Base-by-base conservation (phyloP, 2,888 invertebrate species). In the Pinctada fucata region DNA sequence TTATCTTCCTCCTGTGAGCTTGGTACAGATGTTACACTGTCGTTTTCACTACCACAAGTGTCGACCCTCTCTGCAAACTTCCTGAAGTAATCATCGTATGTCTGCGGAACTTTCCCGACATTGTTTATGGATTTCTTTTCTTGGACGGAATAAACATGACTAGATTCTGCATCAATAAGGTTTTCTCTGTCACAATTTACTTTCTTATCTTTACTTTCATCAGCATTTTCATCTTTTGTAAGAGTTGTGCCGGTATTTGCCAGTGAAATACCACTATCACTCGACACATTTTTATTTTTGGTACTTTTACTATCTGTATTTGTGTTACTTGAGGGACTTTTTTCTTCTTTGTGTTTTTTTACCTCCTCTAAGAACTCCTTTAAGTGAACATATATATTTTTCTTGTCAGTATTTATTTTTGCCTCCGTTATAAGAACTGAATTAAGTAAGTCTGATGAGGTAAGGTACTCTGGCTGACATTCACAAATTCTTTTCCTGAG, bases 311-410 rank as follows among this genome's bases (percentile, higher is more conserved):
- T 68, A 58, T 79, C 70, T 16, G 8, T 69, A 3, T 68, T 52
- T 31, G 31, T 31, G 31, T 31, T 31, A 31, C 31, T 31, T 31
- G 31, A 31, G 31, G 31, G 31, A 49, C 52, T 73, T 47, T 81
- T 72, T 58, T 78, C 74, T 2, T 45, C 67, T 51, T 75, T 72
- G 75, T 87, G 83, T 8, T 82, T 79, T 80, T 90, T 90, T 13
- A 91, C 82, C 70, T 87, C 84, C n/a, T 83, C 74, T 0, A 89
- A 72, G 80, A 89, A 88, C 49, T 88, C 86, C 76, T 84, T 84
- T 4, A 90, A 83, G 77, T 90, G 85, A 4, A 90, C 85, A 81
- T 86, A 90, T 48, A 86, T 79, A n/a, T 85, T 82, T 5, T 79
- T 72, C 5, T 74, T 71, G 67, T 89, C 87, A 52, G 52, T 79